Conservation (phyloP, 2,113 vertebrate species). For the Empidonax traillii region DNA sequence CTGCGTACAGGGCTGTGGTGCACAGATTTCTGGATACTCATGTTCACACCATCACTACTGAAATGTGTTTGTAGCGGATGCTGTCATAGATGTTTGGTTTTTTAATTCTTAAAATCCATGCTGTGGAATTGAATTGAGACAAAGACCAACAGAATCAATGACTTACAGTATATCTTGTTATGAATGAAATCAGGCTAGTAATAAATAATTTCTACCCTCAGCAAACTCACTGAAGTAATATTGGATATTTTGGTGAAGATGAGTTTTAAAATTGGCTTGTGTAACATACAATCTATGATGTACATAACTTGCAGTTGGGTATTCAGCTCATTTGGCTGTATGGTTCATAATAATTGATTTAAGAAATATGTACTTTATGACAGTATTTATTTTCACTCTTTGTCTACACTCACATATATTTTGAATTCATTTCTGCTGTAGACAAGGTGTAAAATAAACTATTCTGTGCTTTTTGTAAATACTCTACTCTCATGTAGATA, state of each 20-base stretch:
- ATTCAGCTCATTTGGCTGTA: neutral
- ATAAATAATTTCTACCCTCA: neutral
- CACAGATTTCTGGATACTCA: neutral
- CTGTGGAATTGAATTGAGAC: neutral
- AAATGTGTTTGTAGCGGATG: neutral
- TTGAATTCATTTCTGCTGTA: neutral
- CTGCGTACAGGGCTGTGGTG: neutral
- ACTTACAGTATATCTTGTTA: neutral
- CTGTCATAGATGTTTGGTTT: neutral
- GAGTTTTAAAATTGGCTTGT: neutral
- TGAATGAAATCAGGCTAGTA: rapidly evolving
- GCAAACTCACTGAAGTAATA: neutral
- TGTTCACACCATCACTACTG: neutral
- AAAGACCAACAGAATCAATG: neutral
- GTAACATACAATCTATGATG: neutral
- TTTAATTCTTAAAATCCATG: neutral
- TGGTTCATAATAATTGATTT: neutral
- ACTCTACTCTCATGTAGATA: neutral
- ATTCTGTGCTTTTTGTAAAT: neutral
- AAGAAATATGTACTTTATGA: neutral
- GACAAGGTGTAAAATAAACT: neutral
- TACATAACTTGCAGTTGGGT: neutral
- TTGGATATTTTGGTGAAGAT: neutral
- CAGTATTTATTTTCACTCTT: neutral
- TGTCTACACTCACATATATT: neutral